Evolutionary conservation across 2,113 vertebrate genomes (phyloP).

Genomic region (Sander vitreus): DNA sequence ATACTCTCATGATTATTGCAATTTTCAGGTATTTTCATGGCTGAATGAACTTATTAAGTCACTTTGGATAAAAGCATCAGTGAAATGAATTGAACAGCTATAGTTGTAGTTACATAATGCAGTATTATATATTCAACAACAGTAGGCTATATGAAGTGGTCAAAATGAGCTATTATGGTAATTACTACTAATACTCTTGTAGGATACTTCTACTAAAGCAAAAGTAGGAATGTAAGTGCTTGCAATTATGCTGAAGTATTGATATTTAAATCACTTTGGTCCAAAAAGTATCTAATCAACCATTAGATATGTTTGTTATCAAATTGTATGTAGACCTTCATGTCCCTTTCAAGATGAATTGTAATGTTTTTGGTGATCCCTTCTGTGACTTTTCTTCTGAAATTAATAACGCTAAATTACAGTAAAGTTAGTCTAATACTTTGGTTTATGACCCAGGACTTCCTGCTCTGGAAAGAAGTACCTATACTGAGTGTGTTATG

Average conservation of each 20-base stretch:
- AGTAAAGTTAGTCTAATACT: no score
- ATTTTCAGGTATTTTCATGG: no score
- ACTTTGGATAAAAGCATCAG: no score
- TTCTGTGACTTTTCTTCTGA: no score
- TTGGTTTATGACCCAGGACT: no score
- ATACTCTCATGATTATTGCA: no score
- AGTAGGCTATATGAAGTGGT: background rate
- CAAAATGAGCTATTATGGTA: background rate
- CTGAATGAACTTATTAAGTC: no score
- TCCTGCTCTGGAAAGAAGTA: no score
- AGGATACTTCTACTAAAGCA: background rate
- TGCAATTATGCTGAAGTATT: background rate
- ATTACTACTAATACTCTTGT: background rate
- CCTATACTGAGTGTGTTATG: background rate
- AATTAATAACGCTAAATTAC: no score
- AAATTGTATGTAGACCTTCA: no score
- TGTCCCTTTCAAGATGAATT: background rate
- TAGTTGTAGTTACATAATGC: background rate
- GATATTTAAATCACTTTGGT: background rate
- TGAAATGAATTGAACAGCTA: background rate
- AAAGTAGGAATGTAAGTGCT: background rate
- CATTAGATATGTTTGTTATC: no score
- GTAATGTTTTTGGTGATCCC: background rate
- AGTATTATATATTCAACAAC: background rate
- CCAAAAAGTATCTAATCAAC: background rate